Base-by-base conservation (phyloP, 2,888 invertebrate genomes). In the Deroplatys truncata region DNA sequence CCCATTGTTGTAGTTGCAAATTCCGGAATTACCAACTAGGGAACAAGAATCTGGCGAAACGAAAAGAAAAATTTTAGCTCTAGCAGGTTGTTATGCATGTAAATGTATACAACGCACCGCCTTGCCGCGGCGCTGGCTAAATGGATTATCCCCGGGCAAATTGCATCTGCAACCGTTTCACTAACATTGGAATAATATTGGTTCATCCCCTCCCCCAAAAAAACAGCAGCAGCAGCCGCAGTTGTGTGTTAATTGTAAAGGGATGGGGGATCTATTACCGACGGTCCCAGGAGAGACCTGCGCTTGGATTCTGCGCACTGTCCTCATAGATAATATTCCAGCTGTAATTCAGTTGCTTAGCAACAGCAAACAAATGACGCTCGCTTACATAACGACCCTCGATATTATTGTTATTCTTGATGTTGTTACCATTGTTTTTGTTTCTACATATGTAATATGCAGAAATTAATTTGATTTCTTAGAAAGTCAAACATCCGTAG, bases 131-230 rank as follows among this genome's bases (percentile, higher is more conserved):
- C 43, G 43, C 43, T 43, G 43, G 43, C 56, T 72, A 72, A 72
- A 72, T 25, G 56, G 56, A 72, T 72, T 72, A 72, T 72, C 56
- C 56, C 56, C 25, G 56, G 43, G 43, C 43, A 43, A 43, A 43
- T 43, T 43, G 43, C 43, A 43, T 43, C 43, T 43, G 56, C 56
- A 72, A 84, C 85, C 56, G 85, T 85, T 85, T 85, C 85, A 85
- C 15, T 85, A 49, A 85, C 85, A 85, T n/a, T 85, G 56, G 85
- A 85, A 85, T 85, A 85, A 85, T 85, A 85, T 85, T 85, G 85
- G 85, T 85, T 43, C 49, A 56, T 85, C 49, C 56, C 85, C 56
- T 72, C 56, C 56, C 56, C 56, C 56, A 16, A 72, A 72, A 72
- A 72, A 72, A 72, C 56, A 72, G 43, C 43, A 43, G 43, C 43